Conservation (phyloP, 2,113 vertebrate genomes). For the Pachycephala philippinensis region DNA sequence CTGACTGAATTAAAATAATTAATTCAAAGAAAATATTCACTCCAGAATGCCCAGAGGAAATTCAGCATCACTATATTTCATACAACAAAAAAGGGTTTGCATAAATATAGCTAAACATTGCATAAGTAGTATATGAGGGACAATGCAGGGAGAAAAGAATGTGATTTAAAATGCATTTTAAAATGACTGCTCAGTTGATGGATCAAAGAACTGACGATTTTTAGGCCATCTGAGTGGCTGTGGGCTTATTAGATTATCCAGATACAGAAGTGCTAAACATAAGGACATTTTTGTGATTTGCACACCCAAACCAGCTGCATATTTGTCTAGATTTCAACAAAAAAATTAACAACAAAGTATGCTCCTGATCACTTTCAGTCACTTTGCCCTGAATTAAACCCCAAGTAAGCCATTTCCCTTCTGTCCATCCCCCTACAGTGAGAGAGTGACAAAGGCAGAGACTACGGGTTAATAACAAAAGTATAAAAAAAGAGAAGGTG, state of each 20-base stretch:
- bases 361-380: not conserved
- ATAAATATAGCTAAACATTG: not conserved
- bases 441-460: not conserved
- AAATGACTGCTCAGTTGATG: not conserved
- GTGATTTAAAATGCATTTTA: not conserved
- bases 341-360: not conserved
- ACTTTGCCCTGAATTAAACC: not conserved
- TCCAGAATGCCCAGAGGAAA: not conserved
- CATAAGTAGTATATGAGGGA: not conserved
- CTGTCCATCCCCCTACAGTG: not conserved
- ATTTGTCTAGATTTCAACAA: not conserved
- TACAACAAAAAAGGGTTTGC: conserved; percentile 7
- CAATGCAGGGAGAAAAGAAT: not conserved
- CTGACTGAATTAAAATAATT: conserved; percentile 45
- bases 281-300: not conserved
- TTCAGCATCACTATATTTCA: not conserved
- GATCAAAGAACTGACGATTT: not conserved
- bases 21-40: conserved; percentile 27
- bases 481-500: not conserved
- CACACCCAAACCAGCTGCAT: not conserved
- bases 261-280: not conserved
- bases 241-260: not conserved
- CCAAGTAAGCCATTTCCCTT: not conserved
- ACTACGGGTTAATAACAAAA: not conserved
- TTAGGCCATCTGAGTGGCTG: not conserved